phyloP scores from a whole-genome alignment of 2,888 invertebrate genomes.

The Stictocephala bisonia region DNA sequence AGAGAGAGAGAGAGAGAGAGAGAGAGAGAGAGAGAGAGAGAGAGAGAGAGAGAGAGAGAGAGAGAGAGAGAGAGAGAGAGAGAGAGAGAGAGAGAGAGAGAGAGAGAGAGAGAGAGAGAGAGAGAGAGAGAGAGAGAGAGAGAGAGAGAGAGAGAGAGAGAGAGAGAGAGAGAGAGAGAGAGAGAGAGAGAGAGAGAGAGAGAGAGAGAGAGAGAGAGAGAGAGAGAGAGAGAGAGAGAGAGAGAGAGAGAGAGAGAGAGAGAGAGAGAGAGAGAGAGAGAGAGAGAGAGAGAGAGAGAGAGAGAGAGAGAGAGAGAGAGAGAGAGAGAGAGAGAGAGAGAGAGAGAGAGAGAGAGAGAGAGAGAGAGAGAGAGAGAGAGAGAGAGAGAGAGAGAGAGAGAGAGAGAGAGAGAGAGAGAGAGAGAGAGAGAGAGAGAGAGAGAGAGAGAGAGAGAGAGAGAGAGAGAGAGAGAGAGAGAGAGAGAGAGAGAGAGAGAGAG shows the following conservation, averaged over 20 bases:
- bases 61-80: no score
- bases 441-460: neutral
- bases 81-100: neutral
- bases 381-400: neutral
- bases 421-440: neutral
- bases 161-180: neutral
- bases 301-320: slow-evolving; percentile 34
- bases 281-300: slow-evolving; percentile 24
- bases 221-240: neutral
- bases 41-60: no score
- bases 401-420: neutral
- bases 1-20: no score
- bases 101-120: neutral
- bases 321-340: neutral
- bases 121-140: slow-evolving; percentile 2
- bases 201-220: neutral
- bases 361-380: neutral
- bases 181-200: neutral
- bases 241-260: slow-evolving; percentile 1
- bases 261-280: neutral
- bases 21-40: no score
- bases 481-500: neutral
- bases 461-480: neutral
- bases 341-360: no score
- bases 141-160: neutral